These are phyloP conservation scores for Blastobasis lacticolella DNA, from an alignment of 2,888 invertebrate genomes.

Conservation along the genomic window DNA sequence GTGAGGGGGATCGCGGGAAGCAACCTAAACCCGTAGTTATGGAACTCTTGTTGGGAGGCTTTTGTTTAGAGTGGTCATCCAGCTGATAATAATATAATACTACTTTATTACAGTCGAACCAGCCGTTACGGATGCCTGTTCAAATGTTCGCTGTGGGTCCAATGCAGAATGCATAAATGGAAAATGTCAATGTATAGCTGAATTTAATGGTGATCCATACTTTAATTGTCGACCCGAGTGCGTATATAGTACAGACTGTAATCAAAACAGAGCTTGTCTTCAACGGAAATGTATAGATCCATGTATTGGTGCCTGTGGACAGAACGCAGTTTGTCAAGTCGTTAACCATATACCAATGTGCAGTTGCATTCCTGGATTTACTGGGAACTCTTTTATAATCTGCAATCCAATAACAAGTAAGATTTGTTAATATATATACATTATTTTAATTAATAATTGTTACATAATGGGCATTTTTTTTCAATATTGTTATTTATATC, in stretches of 20 bases:
- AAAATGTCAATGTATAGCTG: constrained; percentile 80
- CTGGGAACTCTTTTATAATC: constrained; percentile 71
- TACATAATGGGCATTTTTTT: not conserved
- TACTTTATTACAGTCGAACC: constrained; percentile 41
- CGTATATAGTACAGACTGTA: constrained; percentile 83
- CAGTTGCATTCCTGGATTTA: constrained; percentile 77
- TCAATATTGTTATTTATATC: constrained; percentile 1
- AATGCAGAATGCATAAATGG: constrained; percentile 79
- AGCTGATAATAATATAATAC: not conserved
- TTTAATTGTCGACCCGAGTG: constrained; percentile 86
- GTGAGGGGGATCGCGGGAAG: too few relatives aligned
- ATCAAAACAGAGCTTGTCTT: constrained; percentile 79
- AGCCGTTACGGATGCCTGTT: constrained; percentile 75
- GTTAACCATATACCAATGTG: constrained; percentile 81
- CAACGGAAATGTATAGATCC: constrained; percentile 84
- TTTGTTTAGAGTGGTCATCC: too few relatives aligned
- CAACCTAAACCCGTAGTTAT: too few relatives aligned
- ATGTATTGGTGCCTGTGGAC: constrained; percentile 81
- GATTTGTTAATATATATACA: not conserved
- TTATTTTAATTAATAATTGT: not conserved
- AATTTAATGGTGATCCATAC: constrained; percentile 84
- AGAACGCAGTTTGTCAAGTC: constrained; percentile 74
- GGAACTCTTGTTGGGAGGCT: too few relatives aligned
- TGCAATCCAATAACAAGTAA: constrained; percentile 75
- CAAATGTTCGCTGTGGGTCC: constrained; percentile 80